Conservation (phyloP, 1,140 invertebrate genomes). For the Aphis gossypii region DNA sequence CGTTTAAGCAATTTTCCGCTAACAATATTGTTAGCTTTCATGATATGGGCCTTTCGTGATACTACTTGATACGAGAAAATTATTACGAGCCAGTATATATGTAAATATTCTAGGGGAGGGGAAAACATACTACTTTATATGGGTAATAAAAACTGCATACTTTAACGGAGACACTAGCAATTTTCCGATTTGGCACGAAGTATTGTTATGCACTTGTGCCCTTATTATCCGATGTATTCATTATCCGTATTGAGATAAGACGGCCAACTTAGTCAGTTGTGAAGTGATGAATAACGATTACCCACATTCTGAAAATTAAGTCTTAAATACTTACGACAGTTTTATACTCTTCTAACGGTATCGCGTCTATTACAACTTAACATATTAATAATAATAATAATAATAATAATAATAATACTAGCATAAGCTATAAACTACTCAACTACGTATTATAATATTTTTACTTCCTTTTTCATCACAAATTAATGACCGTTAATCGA, state of each 20-base stretch:
- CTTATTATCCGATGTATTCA: neutral
- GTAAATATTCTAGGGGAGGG: too few species aligned
- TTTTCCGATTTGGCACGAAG: slow-evolving; percentile 34
- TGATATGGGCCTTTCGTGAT: slow-evolving; percentile 3
- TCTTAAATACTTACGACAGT: neutral
- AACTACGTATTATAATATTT: neutral
- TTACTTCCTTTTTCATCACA: neutral
- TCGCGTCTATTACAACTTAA: neutral
- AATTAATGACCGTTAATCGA: neutral
- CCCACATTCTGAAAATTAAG: neutral
- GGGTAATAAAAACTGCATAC: neutral
- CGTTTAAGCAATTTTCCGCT: neutral
- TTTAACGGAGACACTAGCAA: neutral
- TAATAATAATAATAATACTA: neutral
- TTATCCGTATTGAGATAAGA: slow-evolving; percentile 13
- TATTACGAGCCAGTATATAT: neutral
- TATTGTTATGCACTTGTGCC: neutral
- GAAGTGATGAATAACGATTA: slow-evolving; percentile 14
- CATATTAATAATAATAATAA: slow-evolving; percentile 23
- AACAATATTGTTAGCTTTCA: slow-evolving; percentile 13
- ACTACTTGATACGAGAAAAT: slow-evolving; percentile 1
- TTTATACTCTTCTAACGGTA: neutral
- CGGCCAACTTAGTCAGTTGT: neutral
- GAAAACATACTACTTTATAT: neutral
- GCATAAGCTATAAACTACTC: neutral